Evolutionary conservation across 2,797 vertebrate species (phyloP), one percentile per base, ranked within the genome.

Genomic region (Tapirus indicus): DNA sequence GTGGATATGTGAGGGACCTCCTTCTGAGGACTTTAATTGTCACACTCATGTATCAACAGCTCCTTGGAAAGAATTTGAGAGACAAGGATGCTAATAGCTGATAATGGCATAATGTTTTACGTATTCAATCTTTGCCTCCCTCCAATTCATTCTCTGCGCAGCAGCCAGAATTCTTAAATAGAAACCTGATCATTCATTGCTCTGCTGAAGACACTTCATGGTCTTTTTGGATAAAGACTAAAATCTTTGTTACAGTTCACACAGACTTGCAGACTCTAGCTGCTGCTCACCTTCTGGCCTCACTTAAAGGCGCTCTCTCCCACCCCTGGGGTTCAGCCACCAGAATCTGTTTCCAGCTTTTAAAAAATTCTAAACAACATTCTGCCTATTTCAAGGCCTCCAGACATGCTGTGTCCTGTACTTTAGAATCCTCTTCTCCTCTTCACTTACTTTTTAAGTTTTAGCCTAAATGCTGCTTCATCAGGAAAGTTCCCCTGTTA

Each of bases 101-200:
- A 64, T 69, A 54, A 92, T 71, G 29, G 44, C 78, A 69, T 90
- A 62, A 66, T 80, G 87, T 86, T 94, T 90, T 88, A 64, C n/a
- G 69, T 78, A 75, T 89, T 88, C 52, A 75, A 1, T 91, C 11
- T 93, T 94, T 90, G 35, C 66, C 32, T 91, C 52, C 38, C 20
- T 97, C 44, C 21, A 66, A 75, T 75, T 93, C 74, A 68, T 85
- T 95, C 66, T 86, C 58, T 58, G 62, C 21, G 88, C 11, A 66
- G 77, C 44, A 88, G 47, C 23, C n/a, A 69, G 85, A 83, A 91
- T 79, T 94, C 23, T 87, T 95, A 94, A 58, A 27, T 82, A 62
- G 60, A 84, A 88, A 82, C 8, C 13, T 35, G 41, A 66, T 95
- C 52, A 38, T 94, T 64, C 18, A 49, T 75, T 90, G 79, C n/a